phyloP scores from a whole-genome alignment of 1,140 invertebrate species.

The Rhagoletis pomonella region DNA sequence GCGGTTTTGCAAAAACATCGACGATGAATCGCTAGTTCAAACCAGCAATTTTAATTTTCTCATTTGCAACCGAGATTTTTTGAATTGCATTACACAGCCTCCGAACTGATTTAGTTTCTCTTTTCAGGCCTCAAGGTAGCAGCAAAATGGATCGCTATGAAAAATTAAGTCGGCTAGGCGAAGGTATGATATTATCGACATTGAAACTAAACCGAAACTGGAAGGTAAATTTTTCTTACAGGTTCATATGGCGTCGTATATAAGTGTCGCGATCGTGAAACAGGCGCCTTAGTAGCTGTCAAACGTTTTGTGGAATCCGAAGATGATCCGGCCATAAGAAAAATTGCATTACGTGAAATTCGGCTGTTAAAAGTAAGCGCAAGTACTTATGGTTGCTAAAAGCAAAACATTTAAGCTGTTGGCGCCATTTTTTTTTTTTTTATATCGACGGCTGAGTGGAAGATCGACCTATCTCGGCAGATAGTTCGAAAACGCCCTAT shows the following conservation, averaged over 20 bases:
- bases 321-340: constrained; percentile 98
- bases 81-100: too few species aligned
- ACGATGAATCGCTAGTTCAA: too few species aligned
- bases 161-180: constrained; percentile 95
- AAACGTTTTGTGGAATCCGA: constrained; percentile 99
- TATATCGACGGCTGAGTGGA: too few species aligned
- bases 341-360: constrained; percentile 98
- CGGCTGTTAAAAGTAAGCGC: constrained; percentile 92
- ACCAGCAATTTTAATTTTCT: too few species aligned
- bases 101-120: too few species aligned
- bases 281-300: constrained; percentile 96
- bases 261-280: constrained; percentile 97
- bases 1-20: too few species aligned
- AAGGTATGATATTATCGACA: constrained; percentile 76
- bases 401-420: too few species aligned
- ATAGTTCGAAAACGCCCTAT: too few species aligned
- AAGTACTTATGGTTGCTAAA: too few species aligned
- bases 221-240: neutral
- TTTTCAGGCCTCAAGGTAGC: constrained; percentile 85
- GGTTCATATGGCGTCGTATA: constrained; percentile 98
- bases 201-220: neutral
- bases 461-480: too few species aligned
- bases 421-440: too few species aligned
- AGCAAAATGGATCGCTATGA: constrained; percentile 99
- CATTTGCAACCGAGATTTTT: too few species aligned